phyloP scores from a whole-genome alignment of 2,797 vertebrate species.

The Lophotriccus pileatus region DNA sequence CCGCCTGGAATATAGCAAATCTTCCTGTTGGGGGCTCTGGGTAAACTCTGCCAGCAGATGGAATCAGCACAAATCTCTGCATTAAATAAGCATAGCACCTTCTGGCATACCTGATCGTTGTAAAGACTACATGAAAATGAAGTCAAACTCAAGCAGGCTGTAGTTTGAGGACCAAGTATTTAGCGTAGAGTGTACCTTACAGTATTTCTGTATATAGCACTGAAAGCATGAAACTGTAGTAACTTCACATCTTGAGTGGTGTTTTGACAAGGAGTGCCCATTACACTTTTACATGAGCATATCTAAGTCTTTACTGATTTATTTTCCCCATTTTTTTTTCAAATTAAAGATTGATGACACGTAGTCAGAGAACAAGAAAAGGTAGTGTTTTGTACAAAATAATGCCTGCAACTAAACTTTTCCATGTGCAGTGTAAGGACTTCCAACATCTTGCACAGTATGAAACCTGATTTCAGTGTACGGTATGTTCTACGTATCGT shows the following conservation, averaged over 20 bases:
- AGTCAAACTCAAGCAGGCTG: not conserved
- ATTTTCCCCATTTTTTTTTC: not conserved
- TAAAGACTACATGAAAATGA: not conserved
- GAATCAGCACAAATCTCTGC: not conserved
- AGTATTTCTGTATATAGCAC: not conserved
- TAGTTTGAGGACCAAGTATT: not conserved
- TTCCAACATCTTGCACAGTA: not conserved
- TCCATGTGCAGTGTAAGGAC: not conserved
- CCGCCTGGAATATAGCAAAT: not conserved
- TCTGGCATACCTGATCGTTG: not conserved
- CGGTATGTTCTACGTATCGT: not conserved
- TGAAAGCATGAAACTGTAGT: not conserved
- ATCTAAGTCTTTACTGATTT: not conserved
- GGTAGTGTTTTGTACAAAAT: not conserved
- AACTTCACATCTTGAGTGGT: not conserved
- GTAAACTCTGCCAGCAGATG: constrained; percentile 3
- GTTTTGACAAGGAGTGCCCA: not conserved
- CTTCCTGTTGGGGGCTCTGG: not conserved
- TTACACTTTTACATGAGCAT: not conserved
- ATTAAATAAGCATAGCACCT: not conserved
- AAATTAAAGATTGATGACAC: not conserved
- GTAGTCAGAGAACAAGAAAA: not conserved
- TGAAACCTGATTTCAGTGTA: not conserved
- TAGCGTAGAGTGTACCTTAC: not conserved
- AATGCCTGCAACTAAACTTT: not conserved